Evolutionary conservation across 2,113 vertebrate species (phyloP), one percentile per base, ranked within the genome.

Genomic region (Clarias magur): DNA sequence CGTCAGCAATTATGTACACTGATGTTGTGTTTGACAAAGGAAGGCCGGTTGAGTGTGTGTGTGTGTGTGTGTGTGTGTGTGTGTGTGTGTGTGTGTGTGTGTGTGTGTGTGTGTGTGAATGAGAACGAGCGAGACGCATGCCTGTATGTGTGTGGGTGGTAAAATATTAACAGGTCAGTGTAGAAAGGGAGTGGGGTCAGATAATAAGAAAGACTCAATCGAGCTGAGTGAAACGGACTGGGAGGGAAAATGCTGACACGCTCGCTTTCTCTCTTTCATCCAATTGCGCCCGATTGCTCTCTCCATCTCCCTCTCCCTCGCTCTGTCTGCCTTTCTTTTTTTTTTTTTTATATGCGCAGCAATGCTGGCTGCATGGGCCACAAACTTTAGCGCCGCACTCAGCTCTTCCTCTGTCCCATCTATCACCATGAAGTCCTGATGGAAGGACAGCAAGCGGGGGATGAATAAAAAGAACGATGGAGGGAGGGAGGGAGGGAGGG

Each of bases 301-400:
- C 72, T 82, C 80, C 79, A 63, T 82, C 70, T 62, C 63, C 15
- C 73, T 79, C 67, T 93, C 86, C 25, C 81, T 27, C 23, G 42
- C 81, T 48, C 88, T 70, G 54, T 27, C 38, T 72, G 73, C 27
- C 48, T 48, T 38, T 38, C 2, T 38, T 38, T 38, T 48, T 73
- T 83, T 67, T 92, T 38, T 38, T 38, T 48, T 73, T 83, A 60
- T 92, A 94, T 94, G 91, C 93, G 73, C 88, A 91, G 91, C 89
- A 25, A 42, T 92, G 92, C 92, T 92, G 75, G 90, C 93, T 92
- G 81, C 89, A 94, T 86, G 93, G 94, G 89, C 93, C 93, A 94
- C 94, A 95, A 95, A 95, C 92, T 95, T 95, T 93, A 93, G 93
- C 89, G 89, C 88, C 87, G 68, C 81, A 80, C 56, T 89, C 75